Evolutionary conservation across 2,797 vertebrate genomes (phyloP).

Genomic region (Linurgus olivaceus): DNA sequence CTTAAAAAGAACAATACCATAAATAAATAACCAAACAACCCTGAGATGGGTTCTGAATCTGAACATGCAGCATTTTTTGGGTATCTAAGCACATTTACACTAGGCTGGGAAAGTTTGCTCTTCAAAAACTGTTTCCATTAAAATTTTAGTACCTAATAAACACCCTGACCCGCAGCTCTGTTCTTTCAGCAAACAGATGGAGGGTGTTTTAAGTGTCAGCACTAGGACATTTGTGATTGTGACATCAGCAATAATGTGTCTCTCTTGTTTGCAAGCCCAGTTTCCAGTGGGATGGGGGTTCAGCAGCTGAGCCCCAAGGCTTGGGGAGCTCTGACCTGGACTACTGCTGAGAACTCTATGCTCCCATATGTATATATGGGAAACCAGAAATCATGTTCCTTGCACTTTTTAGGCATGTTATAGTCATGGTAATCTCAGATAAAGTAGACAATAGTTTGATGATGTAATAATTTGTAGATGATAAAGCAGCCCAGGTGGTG

Average conservation of each 20-base stretch:
- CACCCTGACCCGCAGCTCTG: slow-evolving; percentile 24
- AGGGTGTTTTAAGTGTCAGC: neutral
- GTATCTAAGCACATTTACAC: neutral
- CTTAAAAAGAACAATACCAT: neutral
- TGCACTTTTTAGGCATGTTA: neutral
- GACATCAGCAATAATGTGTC: neutral
- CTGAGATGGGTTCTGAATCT: slow-evolving; percentile 7
- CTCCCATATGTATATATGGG: neutral
- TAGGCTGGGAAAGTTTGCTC: neutral
- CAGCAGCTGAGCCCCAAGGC: neutral
- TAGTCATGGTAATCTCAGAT: neutral
- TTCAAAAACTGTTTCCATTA: slow-evolving; percentile 35
- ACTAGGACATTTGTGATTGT: slow-evolving; percentile 7
- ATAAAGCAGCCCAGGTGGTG: neutral
- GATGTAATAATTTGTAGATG: neutral
- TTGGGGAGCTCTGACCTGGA: neutral
- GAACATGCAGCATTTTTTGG: neutral
- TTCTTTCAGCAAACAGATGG: slow-evolving; percentile 28
- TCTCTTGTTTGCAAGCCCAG: neutral
- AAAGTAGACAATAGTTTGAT: neutral
- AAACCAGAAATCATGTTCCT: neutral
- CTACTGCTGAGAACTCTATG: neutral
- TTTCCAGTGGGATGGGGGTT: neutral
- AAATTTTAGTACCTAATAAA: slow-evolving; percentile 58
- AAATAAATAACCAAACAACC: slow-evolving; percentile 19